A percentile compares a stretch with the other conserved stretches of the same genome.
Conservation (phyloP, 2,113 vertebrate species). For the Amazona vittata region DNA sequence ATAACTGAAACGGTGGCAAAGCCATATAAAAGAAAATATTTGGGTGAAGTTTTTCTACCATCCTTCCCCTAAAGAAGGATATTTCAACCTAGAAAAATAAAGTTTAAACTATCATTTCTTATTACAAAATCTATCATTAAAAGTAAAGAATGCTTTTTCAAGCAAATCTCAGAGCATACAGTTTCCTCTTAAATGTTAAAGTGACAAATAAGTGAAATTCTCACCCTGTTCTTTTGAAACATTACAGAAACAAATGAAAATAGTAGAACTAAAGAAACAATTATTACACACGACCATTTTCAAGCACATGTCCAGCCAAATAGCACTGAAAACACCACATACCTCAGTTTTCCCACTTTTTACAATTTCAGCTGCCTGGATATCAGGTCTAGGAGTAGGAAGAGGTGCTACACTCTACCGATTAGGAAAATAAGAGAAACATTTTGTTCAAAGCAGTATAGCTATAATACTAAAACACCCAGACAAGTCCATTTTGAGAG, state of each 20-base stretch:
- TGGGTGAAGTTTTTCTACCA: neutral
- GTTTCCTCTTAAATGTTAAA: neutral
- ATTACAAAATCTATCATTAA: neutral
- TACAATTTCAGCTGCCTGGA: neutral
- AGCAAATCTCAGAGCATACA: neutral
- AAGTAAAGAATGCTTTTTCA: neutral
- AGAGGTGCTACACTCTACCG: neutral
- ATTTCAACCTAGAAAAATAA: neutral
- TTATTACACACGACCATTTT: fast-evolving
- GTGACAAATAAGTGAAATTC: neutral
- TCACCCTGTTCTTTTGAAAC: neutral
- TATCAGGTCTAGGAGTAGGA: neutral
- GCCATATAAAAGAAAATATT: neutral
- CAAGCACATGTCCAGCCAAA: neutral
- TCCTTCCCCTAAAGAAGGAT: neutral
- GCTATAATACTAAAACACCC: neutral
- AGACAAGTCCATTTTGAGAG: neutral
- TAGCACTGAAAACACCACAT: neutral
- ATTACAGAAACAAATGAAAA: neutral
- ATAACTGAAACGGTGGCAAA: neutral
- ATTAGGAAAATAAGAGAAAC: neutral
- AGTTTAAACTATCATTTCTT: neutral
- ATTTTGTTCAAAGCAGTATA: neutral
- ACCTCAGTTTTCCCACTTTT: neutral
- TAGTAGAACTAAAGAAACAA: neutral